Evolutionary conservation across 2,888 invertebrate genomes (phyloP), one percentile per base, ranked within the genome.

Genomic region (Polydesmus complanatus): DNA sequence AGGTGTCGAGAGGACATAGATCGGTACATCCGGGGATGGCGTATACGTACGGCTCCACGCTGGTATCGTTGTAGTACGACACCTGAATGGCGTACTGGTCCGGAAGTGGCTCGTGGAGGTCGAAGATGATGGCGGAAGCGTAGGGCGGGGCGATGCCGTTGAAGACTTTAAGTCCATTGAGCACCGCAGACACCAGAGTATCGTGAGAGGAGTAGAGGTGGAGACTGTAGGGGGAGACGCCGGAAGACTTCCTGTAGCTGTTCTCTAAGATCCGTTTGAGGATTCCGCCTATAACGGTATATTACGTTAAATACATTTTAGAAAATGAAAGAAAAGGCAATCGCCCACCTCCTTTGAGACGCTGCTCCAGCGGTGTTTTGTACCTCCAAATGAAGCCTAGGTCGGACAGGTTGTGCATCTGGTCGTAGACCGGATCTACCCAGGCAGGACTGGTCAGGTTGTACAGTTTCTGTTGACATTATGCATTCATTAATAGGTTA

Each of bases 401-500:
- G 37, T 37, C 14, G 37, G 37, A 37, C 19, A 58, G 50, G 2
- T 58, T n/a, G 2, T 18, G 14, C 51, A 58, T 19, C 3, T 58
- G 51, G 27, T 51, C 52, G 25, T 49, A 58, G n/a, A 58, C 21
- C 19, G 23, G 26, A 14, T 27, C 58, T 5, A 26, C 58, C 58
- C 58, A 58, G 19, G 14, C 14, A 11, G 58, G 58, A 11, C 25
- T 26, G 8, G 58, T 26, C n/a, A 58, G n/a, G 21, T 58, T 58
- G 58, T 58, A 49, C 14, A 47, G 47, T 27, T 26, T 58, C 58
- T 58, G n/a, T n/a, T n/a, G n/a, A n/a, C n/a, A n/a, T n/a, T n/a
- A n/a, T n/a, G n/a, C n/a, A n/a, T n/a, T n/a, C n/a, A n/a, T n/a
- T n/a, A n/a, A n/a, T n/a, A n/a, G n/a, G n/a, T n/a, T n/a, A n/a